These are phyloP conservation scores for Crotalus tigris DNA, from an alignment of 2,113 vertebrate species.

Conservation along the genomic window DNA sequence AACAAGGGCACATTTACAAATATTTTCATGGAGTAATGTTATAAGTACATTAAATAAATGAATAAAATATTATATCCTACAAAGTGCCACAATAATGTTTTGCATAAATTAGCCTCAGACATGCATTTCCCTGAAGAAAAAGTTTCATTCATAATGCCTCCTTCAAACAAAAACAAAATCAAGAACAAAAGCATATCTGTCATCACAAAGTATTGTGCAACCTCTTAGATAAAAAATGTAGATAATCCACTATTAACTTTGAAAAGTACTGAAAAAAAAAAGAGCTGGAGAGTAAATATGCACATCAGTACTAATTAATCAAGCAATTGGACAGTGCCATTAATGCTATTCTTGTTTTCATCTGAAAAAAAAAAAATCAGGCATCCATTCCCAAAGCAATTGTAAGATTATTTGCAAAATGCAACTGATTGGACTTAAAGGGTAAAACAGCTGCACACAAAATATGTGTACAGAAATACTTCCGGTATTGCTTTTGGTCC, in stretches of 20 bases:
- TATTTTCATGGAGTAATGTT: not conserved
- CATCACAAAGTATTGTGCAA: not conserved
- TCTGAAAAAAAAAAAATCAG: not conserved
- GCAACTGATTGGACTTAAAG: not conserved
- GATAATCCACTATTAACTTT: not conserved
- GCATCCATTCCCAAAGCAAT: not conserved
- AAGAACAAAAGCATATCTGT: not conserved
- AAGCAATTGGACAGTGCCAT: not conserved
- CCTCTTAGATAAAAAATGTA: not conserved
- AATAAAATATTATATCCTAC: not conserved
- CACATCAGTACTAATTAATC: not conserved
- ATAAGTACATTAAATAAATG: not conserved
- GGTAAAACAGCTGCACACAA: not conserved
- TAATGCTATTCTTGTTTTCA: not conserved
- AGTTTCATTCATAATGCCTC: not conserved
- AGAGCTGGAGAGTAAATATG: not conserved
- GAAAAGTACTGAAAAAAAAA: not conserved
- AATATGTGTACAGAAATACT: not conserved
- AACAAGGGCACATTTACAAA: not conserved
- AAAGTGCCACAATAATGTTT: not conserved
- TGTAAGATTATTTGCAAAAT: not conserved
- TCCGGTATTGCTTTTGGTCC: not conserved
- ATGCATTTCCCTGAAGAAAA: not conserved
- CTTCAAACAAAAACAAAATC: not conserved
- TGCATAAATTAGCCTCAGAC: not conserved